phyloP scores from a whole-genome alignment of 2,113 vertebrate species.

The Crypturellus undulatus region DNA sequence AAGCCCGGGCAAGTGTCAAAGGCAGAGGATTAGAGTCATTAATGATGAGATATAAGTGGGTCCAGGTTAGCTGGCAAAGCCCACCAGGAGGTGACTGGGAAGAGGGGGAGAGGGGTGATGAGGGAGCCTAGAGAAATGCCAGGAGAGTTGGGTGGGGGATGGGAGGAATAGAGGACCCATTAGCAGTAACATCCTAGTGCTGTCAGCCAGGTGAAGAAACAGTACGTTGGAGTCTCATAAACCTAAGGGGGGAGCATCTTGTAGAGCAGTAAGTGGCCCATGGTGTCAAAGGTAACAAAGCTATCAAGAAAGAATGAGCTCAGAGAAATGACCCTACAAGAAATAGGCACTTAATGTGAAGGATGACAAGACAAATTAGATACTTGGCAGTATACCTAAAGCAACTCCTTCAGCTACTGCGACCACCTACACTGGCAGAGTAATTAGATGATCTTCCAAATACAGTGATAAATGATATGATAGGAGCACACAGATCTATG shows the following conservation, averaged over 20 bases:
- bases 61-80: not conserved
- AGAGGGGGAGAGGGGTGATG: not conserved
- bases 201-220: conserved; percentile 46
- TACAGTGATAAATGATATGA: conserved; percentile 63
- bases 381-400: conserved; percentile 64
- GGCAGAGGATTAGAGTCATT: not conserved
- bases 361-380: conserved; percentile 71
- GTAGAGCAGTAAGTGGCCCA: not conserved
- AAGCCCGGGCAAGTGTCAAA: not conserved
- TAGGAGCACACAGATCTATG: conserved; percentile 50
- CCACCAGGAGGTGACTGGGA: not conserved
- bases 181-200: not conserved
- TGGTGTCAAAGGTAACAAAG: conserved; percentile 68
- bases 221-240: conserved; percentile 39
- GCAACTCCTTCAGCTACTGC: conserved; percentile 61
- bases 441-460: conserved; percentile 74
- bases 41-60: not conserved
- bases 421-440: conserved; percentile 69
- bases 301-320: conserved; percentile 60
- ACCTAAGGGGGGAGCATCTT: conserved; percentile 42
- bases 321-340: conserved; percentile 63
- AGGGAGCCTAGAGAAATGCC: not conserved
- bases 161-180: conserved; percentile 6
- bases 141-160: not conserved
- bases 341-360: conserved; percentile 50